Evolutionary conservation across 2,113 vertebrate genomes (phyloP).

Genomic region (Phrynosoma platyrhinos): DNA sequence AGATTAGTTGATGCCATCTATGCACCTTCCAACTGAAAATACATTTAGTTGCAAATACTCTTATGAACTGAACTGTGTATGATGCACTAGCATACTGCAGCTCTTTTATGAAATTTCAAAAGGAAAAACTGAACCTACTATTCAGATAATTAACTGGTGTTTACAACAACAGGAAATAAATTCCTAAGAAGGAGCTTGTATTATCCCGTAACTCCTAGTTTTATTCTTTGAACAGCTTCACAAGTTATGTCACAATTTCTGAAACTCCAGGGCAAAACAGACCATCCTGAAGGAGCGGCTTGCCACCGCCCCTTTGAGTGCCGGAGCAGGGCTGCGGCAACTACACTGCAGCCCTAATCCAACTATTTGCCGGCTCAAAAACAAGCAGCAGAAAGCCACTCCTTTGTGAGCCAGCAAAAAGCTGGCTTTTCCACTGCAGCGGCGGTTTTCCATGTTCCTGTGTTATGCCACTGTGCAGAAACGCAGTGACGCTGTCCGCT

Average conservation of each 20-base stretch:
- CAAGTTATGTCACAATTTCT: background rate
- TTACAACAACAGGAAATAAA: background rate
- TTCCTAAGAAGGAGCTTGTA: background rate
- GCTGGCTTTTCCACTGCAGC: too few relatives aligned
- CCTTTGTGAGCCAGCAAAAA: too few relatives aligned
- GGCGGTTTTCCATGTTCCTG: too few relatives aligned
- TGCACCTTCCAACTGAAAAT: background rate
- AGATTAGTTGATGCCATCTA: background rate
- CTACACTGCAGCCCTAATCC: too few relatives aligned
- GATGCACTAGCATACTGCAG: background rate
- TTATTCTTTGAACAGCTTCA: background rate
- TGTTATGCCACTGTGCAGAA: too few relatives aligned
- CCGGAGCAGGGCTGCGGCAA: too few relatives aligned
- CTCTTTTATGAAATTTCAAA: background rate
- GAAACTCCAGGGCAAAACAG: background rate
- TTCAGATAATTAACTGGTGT: background rate
- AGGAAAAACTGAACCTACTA: background rate
- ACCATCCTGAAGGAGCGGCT: too few relatives aligned
- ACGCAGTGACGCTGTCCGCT: too few relatives aligned
- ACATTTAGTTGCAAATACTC: background rate
- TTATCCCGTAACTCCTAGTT: background rate
- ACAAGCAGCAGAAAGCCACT: too few relatives aligned
- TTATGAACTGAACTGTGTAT: too few relatives aligned
- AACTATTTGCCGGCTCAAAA: too few relatives aligned
- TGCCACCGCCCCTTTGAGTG: too few relatives aligned